Percentiles rank a stretch among this genome's conserved stretches.
phyloP scores from a whole-genome alignment of 2,797 vertebrate genomes.

The Sebastes trivittatus region DNA sequence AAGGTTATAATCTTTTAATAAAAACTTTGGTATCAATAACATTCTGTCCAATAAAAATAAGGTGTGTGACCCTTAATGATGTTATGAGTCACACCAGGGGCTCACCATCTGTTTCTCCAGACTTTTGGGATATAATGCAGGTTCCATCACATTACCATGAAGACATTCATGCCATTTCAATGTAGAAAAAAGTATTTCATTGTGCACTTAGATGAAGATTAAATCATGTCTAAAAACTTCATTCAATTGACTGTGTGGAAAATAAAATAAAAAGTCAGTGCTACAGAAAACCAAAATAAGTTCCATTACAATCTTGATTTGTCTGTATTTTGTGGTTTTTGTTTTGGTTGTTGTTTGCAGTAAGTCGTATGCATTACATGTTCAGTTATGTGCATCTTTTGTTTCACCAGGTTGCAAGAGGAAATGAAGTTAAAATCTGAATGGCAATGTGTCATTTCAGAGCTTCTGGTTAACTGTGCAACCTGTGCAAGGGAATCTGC shows the following conservation, averaged over 20 bases:
- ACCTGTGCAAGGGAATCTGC: constrained; percentile 12
- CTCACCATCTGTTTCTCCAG: constrained; percentile 29
- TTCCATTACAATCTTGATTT: constrained; percentile 29
- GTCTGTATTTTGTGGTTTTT: constrained; percentile 9
- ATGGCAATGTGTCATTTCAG: background rate
- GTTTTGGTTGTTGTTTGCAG: background rate
- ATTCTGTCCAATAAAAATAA: constrained; percentile 74
- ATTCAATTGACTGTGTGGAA: constrained; percentile 13
- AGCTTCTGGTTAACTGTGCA: constrained; percentile 8
- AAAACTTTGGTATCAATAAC: constrained; percentile 83
- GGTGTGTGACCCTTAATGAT: constrained; percentile 18
- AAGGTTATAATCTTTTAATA: constrained; percentile 80
- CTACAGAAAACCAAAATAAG: constrained; percentile 55
- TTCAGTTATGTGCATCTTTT: background rate
- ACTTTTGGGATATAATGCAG: constrained; percentile 34
- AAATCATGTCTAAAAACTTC: constrained; percentile 19
- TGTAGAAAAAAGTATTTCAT: constrained; percentile 26
- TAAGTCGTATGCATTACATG: background rate
- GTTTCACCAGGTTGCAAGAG: background rate
- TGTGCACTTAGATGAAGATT: constrained; percentile 1
- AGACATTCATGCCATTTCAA: constrained; percentile 24
- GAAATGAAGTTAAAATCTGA: background rate
- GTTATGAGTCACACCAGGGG: constrained; percentile 42
- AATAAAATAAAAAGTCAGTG: constrained; percentile 58
- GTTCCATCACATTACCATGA: constrained; percentile 11